Evolutionary conservation across 2,888 invertebrate genomes (phyloP).

Genomic region (Baccha elongata): DNA sequence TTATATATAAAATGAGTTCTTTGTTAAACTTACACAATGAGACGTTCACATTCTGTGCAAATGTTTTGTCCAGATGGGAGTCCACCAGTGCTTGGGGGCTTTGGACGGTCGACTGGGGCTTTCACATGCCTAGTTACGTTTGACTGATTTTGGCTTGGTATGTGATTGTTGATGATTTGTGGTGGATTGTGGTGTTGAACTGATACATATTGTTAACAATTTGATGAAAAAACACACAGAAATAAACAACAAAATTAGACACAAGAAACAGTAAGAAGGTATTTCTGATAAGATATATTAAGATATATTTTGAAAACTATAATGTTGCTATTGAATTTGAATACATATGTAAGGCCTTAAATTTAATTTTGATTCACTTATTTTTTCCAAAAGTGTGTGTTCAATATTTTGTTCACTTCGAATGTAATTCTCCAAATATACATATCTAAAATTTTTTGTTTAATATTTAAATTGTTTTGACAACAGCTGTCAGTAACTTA

Average conservation of each 20-base stretch:
- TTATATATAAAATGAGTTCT: slow-evolving; percentile 23
- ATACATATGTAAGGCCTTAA: no score
- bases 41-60: slow-evolving; percentile 98
- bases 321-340: no score
- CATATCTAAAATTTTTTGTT: no score
- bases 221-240: slow-evolving; percentile 39
- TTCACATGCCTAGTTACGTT: slow-evolving; percentile 85
- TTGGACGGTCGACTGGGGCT: slow-evolving; percentile 88
- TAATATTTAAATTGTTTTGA: no score
- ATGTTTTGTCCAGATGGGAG: slow-evolving; percentile 95
- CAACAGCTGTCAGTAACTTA: no score
- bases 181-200: slow-evolving; percentile 75
- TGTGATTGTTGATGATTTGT: slow-evolving; percentile 74
- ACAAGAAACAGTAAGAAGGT: slow-evolving; percentile 10
- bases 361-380: no score
- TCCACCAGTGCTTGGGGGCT: slow-evolving; percentile 87
- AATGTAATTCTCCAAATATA: no score
- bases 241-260: slow-evolving; percentile 42
- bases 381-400: no score
- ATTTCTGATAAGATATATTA: no score
- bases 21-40: slow-evolving; percentile 95
- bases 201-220: slow-evolving; percentile 61
- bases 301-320: no score
- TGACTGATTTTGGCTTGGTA: slow-evolving; percentile 71
- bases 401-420: no score